Evolutionary conservation across 2,797 vertebrate genomes (phyloP).

Genomic region (Florisuga fusca): DNA sequence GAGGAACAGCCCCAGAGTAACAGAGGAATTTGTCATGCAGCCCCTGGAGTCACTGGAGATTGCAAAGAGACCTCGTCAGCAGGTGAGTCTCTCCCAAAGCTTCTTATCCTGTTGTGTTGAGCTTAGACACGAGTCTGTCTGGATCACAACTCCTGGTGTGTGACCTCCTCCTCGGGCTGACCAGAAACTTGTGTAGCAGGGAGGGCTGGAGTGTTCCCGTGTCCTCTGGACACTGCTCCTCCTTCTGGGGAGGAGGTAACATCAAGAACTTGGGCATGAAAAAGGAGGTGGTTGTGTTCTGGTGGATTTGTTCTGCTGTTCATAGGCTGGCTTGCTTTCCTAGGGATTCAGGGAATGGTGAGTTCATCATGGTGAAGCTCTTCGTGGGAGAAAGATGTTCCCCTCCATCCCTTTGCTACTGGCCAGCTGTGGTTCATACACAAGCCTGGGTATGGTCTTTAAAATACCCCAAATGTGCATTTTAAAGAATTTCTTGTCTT

Average conservation of each 20-base stretch:
- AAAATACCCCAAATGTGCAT: not conserved
- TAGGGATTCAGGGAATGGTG: not conserved
- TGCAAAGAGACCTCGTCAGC: not conserved
- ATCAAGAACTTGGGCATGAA: fast-evolving
- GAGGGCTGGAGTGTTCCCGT: fast-evolving
- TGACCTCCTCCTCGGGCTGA: not conserved
- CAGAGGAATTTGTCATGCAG: not conserved
- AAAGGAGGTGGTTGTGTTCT: not conserved
- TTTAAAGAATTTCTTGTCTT: not conserved
- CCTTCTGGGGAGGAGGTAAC: fast-evolving
- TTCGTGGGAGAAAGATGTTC: not conserved
- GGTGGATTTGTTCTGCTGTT: not conserved
- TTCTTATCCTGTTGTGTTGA: conserved; percentile 2
- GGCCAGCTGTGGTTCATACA: not conserved
- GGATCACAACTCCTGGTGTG: fast-evolving
- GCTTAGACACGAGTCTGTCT: not conserved
- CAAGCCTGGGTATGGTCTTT: not conserved
- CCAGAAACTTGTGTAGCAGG: fast-evolving
- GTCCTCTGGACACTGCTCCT: not conserved
- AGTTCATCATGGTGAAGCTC: not conserved
- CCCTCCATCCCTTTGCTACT: not conserved
- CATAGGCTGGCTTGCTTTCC: not conserved
- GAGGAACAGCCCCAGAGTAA: not conserved
- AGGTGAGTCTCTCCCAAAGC: conserved; percentile 27
- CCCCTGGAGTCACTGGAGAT: not conserved